Conservation (phyloP, 2,888 invertebrate species). For the Nematopogon swammerdamellus region DNA sequence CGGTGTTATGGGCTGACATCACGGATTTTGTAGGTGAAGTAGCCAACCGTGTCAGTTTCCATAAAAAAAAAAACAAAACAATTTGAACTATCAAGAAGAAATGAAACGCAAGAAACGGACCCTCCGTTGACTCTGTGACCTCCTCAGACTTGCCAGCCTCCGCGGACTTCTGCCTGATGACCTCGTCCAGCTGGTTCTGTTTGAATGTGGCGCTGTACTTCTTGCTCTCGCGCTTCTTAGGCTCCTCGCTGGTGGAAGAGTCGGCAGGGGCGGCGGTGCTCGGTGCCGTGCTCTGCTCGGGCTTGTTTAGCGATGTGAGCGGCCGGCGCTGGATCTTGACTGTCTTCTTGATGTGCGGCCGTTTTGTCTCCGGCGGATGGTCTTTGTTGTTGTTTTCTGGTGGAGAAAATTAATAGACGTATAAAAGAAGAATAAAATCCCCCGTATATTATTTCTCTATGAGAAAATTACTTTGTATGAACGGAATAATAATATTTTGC, state of each 20-base stretch:
- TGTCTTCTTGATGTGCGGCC: constrained; percentile 14
- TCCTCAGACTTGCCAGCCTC: background rate
- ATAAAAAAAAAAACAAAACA: no score
- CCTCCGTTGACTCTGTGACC: background rate
- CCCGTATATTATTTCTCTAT: no score
- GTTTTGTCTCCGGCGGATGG: background rate
- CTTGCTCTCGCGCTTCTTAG: constrained; percentile 43
- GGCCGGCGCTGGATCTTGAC: constrained; percentile 35
- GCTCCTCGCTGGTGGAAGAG: constrained; percentile 22
- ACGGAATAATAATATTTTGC: no score
- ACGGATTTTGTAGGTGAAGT: no score
- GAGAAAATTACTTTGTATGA: no score
- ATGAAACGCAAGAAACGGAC: background rate
- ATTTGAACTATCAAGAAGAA: no score
- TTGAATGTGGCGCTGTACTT: constrained; percentile 43
- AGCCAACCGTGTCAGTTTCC: no score
- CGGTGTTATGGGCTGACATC: no score
- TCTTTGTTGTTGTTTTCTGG: background rate
- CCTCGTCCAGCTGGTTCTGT: constrained; percentile 37
- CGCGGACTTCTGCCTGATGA: constrained; percentile 23
- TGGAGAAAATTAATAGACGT: no score
- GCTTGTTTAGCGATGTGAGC: constrained; percentile 30
- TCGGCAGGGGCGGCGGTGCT: no score
- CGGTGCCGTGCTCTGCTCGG: no score
- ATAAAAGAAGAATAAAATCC: no score